phyloP scores from a whole-genome alignment of 2,113 vertebrate genomes.

The Coryphaenoides rupestris region DNA sequence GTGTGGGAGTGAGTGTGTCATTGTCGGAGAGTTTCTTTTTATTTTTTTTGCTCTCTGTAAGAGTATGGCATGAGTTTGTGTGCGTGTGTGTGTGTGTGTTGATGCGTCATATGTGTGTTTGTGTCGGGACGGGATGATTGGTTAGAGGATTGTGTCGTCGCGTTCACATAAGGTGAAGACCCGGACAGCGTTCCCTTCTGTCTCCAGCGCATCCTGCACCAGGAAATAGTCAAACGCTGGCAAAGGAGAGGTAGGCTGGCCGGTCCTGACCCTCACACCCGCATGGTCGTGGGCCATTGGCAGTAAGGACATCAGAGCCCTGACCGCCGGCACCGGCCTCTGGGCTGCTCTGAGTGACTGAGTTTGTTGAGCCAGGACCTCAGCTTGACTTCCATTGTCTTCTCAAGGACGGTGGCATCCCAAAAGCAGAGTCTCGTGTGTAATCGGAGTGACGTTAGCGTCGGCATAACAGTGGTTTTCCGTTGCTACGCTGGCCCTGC shows the following conservation, averaged over 20 bases:
- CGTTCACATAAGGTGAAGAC: constrained; percentile 39
- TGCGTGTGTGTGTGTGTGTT: neutral
- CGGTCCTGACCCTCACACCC: neutral
- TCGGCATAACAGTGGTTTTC: constrained; percentile 32
- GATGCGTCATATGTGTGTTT: neutral
- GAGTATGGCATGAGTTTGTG: neutral
- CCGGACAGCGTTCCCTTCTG: constrained; percentile 29
- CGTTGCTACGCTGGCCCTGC: constrained; percentile 29
- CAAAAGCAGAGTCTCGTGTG: constrained; percentile 1
- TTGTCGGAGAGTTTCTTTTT: neutral
- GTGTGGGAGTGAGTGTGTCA: constrained; percentile 9
- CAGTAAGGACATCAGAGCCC: constrained; percentile 13
- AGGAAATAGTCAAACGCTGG: neutral
- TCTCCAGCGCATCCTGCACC: constrained; percentile 19
- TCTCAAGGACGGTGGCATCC: constrained; percentile 28
- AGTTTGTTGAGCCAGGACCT: constrained; percentile 29
- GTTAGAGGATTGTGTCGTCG: constrained; percentile 58
- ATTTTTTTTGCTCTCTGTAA: neutral
- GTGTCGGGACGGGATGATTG: constrained; percentile 10
- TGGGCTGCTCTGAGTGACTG: constrained; percentile 38
- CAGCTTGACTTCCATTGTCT: constrained; percentile 26
- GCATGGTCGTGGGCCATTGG: neutral
- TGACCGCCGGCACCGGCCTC: constrained; percentile 33
- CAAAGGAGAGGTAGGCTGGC: neutral
- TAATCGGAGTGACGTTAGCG: neutral